Percentiles rank a stretch among this genome's conserved stretches.
Conservation (phyloP, 2,888 invertebrate species). For the Eupithecia pulchellata region DNA sequence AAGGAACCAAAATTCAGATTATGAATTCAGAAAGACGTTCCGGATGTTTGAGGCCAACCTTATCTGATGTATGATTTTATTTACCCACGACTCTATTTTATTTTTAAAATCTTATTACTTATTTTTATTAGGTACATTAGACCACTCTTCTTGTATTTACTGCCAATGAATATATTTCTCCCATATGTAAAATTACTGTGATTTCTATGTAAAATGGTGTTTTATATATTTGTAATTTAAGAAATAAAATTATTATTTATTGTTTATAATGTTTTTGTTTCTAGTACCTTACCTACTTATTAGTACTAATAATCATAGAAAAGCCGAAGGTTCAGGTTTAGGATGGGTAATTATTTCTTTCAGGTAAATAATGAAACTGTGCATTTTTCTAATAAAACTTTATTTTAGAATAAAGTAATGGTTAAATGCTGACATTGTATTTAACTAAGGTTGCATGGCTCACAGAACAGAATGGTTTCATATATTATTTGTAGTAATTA, state of each 20-base stretch:
- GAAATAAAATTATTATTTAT: slow-evolving; percentile 60
- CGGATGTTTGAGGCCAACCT: no score
- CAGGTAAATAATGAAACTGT: slow-evolving; percentile 11
- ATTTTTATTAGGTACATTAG: no score
- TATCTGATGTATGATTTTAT: no score
- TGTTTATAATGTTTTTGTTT: slow-evolving; percentile 53
- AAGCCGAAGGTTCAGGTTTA: neutral
- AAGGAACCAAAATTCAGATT: no score
- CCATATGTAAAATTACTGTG: slow-evolving; percentile 56
- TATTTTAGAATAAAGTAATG: slow-evolving; percentile 64
- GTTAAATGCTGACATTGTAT: slow-evolving; percentile 62
- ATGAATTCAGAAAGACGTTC: no score
- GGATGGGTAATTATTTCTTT: neutral
- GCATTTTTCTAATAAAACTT: slow-evolving; percentile 46
- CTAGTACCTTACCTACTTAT: neutral
- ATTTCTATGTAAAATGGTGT: slow-evolving; percentile 53
- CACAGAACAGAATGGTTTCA: slow-evolving; percentile 20
- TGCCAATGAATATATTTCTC: slow-evolving; percentile 10
- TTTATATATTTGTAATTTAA: slow-evolving; percentile 58
- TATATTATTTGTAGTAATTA: slow-evolving; percentile 3
- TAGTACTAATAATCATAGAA: neutral
- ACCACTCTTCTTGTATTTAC: no score
- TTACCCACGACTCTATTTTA: no score
- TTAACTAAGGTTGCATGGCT: slow-evolving; percentile 59
- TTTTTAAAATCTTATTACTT: no score